Conservation (phyloP, 2,113 vertebrate genomes). For the Ammodytes dubius region DNA sequence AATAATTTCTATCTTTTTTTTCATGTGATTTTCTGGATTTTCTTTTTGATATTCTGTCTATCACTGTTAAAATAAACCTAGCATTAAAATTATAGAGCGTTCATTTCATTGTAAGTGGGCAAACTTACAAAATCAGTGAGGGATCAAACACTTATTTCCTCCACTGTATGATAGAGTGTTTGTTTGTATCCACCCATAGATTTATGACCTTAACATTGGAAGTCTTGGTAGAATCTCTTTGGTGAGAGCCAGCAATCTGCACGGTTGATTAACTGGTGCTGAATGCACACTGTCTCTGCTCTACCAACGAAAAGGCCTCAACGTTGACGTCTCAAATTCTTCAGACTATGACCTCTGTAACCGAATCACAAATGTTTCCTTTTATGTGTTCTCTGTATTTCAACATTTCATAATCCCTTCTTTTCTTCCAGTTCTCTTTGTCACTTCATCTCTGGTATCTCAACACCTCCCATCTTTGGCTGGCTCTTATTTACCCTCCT, state of each 20-base stretch:
- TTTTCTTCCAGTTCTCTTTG: conserved; percentile 10
- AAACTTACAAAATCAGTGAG: too few species aligned
- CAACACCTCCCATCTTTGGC: conserved; percentile 16
- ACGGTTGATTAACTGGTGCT: conserved; percentile 29
- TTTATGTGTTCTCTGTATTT: conserved; percentile 21
- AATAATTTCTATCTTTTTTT: too few species aligned
- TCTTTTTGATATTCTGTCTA: too few species aligned
- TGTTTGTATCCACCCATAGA: conserved; percentile 35
- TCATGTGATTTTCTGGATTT: too few species aligned
- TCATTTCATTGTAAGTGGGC: too few species aligned
- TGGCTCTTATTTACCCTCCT: not conserved
- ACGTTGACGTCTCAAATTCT: conserved; percentile 31
- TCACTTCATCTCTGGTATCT: conserved; percentile 17
- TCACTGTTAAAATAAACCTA: too few species aligned
- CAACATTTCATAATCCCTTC: not conserved
- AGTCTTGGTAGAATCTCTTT: conserved; percentile 48
- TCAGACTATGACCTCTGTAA: conserved; percentile 6
- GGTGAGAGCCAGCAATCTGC: conserved; percentile 25
- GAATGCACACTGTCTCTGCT: conserved; percentile 14
- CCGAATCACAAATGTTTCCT: not conserved
- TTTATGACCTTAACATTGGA: conserved; percentile 41
- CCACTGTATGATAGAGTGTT: conserved; percentile 15
- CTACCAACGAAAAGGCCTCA: conserved; percentile 16
- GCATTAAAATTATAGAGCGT: too few species aligned
- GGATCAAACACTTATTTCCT: too few species aligned